Evolutionary conservation across 2,797 vertebrate genomes (phyloP).

Genomic region (Chiloscyllium punctatum): DNA sequence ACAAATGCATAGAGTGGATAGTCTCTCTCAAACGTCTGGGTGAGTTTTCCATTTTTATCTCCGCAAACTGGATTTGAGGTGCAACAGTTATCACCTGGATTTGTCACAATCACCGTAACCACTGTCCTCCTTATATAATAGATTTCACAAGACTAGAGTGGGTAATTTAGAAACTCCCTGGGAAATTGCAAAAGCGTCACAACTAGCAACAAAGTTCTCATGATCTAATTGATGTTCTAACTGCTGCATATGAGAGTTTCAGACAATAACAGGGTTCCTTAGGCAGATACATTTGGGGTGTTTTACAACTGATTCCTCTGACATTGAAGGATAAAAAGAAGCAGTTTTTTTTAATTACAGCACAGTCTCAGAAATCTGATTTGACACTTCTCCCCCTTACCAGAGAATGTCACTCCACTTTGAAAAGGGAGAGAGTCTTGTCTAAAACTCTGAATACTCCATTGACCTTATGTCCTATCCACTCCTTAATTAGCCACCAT

Average conservation of each 20-base stretch:
- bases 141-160: background rate
- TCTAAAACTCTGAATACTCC: background rate
- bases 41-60: background rate
- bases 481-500: background rate
- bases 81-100: background rate
- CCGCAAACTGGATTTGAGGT: background rate
- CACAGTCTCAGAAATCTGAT: background rate
- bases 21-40: background rate
- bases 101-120: background rate
- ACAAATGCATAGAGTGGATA: background rate
- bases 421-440: background rate
- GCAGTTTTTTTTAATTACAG: background rate
- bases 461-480: background rate
- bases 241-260: background rate
- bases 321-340: background rate
- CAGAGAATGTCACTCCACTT: background rate
- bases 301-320: background rate
- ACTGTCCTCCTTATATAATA: background rate
- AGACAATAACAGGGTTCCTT: background rate
- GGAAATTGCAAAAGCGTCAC: background rate
- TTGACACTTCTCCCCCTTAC: background rate
- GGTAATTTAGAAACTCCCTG: background rate
- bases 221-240: background rate
- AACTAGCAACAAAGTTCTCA: background rate
- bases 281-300: background rate